Base-by-base conservation (phyloP, 2,113 vertebrate species). In the Mola mola region DNA sequence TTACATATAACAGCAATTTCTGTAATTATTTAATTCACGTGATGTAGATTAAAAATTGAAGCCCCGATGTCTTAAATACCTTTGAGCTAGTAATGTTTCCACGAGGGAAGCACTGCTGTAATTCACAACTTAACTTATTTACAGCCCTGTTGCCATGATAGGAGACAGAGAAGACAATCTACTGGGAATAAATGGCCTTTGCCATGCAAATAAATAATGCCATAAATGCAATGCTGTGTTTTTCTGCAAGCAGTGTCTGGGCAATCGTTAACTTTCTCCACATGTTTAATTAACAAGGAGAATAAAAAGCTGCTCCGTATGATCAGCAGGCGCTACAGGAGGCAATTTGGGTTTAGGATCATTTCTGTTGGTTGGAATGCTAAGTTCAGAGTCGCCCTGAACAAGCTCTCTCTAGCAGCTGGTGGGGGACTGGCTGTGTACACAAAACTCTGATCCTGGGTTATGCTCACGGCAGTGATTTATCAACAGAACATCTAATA, bases 211-310 rank as follows among this genome's bases (percentile, higher is more conserved):
- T 81, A 85, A 86, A 87, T 83, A 83, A 87, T 33, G 53, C 28
- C 56, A 84, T 90, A 84, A 86, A 78, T 75, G 70, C 60, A 75
- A 69, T 15, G 11, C 3, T 8, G 41, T 63, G 43, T 69, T 76
- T 80, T 83, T 60, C 51, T 55, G 66, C 58, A 47, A 64, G 69
- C 66, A 70, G 46, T 44, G 66, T 66, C 41, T 48, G 67, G 72
- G 67, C 49, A 75, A 73, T n/a, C 1, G 78, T 74, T 87, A 86
- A 86, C 65, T 63, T 51, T 61, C 66, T 61, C 78, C 68, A 78
- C 78, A 81, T 86, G 85, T 91, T 90, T 89, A 85, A 89, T 89
- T 87, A 88, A 90, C 67, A 61, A 75, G 56, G 59, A 69, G 53
- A 67, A 69, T 68, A 74, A 78, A 74, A 77, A 50, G 71, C 49